These are phyloP conservation scores for Melanotus villosus DNA, from an alignment of 2,888 invertebrate genomes.

Conservation along the genomic window DNA sequence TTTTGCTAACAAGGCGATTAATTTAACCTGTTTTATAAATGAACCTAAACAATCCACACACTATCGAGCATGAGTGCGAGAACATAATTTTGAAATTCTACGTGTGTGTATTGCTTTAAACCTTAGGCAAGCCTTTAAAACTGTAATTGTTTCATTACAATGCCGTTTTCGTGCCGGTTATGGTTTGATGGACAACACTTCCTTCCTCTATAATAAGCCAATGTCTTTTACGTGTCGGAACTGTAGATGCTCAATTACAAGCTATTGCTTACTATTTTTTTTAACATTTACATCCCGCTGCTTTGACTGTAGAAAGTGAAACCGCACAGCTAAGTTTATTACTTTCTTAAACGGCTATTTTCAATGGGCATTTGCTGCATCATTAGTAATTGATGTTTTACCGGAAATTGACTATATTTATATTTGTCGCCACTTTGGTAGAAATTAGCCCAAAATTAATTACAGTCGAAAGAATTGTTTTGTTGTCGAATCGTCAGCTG, in stretches of 20 bases:
- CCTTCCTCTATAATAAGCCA: neutral
- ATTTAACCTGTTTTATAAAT: no score
- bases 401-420: neutral
- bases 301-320: conserved; percentile 20
- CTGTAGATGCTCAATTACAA: conserved; percentile 1
- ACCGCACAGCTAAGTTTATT: neutral
- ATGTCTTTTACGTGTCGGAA: neutral
- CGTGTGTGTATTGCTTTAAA: neutral
- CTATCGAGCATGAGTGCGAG: no score
- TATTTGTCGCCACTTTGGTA: neutral
- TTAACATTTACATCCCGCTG: neutral
- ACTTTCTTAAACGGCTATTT: conserved; percentile 9
- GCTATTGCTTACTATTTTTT: neutral
- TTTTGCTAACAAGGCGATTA: neutral
- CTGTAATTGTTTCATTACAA: conserved; percentile 7
- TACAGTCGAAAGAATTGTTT: neutral
- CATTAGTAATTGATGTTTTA: neutral
- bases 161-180: conserved; percentile 5
- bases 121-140: neutral
- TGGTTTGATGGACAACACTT: conserved; percentile 2
- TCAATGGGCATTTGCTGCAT: conserved; percentile 5
- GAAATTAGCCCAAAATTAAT: neutral
- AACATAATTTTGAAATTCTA: no score
- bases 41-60: no score
- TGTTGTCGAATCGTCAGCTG: neutral